These are phyloP conservation scores for Gymnocheta viridis DNA, from an alignment of 2,888 invertebrate species.

Conservation along the genomic window DNA sequence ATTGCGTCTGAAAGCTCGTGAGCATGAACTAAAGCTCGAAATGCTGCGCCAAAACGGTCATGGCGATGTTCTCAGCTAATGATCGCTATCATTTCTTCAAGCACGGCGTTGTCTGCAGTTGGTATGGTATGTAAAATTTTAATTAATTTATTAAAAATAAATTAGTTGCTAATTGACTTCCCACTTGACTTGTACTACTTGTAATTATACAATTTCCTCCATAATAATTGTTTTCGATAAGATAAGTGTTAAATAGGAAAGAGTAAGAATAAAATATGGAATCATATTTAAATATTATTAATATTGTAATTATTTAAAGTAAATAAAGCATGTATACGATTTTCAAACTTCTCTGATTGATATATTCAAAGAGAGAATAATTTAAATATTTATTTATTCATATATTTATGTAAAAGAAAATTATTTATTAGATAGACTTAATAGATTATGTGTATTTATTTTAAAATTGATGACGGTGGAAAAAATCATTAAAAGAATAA, in stretches of 20 bases:
- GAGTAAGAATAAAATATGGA: not conserved
- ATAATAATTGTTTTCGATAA: constrained; percentile 20
- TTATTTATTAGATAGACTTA: not conserved
- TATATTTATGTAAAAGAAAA: not conserved
- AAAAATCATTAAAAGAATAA: constrained; percentile 7
- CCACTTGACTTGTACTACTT: constrained; percentile 27
- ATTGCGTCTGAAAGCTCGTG: constrained; percentile 92
- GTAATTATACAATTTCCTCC: not conserved
- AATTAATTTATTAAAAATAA: constrained; percentile 45
- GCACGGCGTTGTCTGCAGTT: not conserved
- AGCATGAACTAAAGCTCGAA: constrained; percentile 93
- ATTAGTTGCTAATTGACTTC: constrained; percentile 26
- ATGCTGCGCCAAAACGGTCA: constrained; percentile 90
- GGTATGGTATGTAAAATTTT: too few relatives aligned
- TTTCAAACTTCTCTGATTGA: not conserved
- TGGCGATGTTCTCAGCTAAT: constrained; percentile 89
- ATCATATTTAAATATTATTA: constrained; percentile 21
- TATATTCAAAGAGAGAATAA: not conserved
- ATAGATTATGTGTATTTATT: constrained; percentile 15
- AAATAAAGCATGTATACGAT: constrained; percentile 45
- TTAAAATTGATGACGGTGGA: not conserved
- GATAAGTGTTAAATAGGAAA: constrained; percentile 21
- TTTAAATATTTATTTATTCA: constrained; percentile 26
- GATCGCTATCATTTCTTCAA: not conserved
- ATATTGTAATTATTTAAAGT: constrained; percentile 5